Conservation (phyloP, 1,140 invertebrate species). For the Frieseomelitta varia region DNA sequence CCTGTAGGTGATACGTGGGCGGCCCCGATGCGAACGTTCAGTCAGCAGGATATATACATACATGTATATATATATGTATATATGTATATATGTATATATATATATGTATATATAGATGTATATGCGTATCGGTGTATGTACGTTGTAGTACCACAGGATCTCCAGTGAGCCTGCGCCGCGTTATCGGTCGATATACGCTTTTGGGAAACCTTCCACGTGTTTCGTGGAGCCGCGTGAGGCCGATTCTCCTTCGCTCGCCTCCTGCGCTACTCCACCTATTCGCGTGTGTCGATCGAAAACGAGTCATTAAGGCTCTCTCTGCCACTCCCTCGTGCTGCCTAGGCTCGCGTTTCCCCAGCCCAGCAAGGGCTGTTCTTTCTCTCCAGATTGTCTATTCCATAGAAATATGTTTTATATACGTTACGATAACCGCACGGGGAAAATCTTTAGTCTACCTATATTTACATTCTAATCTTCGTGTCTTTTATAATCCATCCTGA, state of each 20-base stretch:
- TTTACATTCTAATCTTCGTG: not conserved
- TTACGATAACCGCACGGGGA: too few relatives aligned
- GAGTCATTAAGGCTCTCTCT: not conserved
- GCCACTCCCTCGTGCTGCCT: not conserved
- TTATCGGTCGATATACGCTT: conserved; percentile 68
- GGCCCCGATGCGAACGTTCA: conserved; percentile 45
- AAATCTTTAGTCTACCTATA: too few relatives aligned
- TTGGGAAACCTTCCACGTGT: conserved; percentile 67
- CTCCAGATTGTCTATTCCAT: too few relatives aligned
- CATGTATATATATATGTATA: too few relatives aligned
- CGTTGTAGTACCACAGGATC: conserved; percentile 6
- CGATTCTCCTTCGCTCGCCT: conserved; percentile 10
- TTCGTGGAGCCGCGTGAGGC: conserved; percentile 30
- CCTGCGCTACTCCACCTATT: conserved; percentile 25
- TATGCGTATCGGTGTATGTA: not conserved
- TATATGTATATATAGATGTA: not conserved
- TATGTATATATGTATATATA: not conserved
- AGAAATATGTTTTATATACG: too few relatives aligned
- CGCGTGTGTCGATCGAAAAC: conserved; percentile 20
- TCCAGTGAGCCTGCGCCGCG: conserved; percentile 59
- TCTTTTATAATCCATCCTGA: too few relatives aligned
- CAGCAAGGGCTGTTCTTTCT: not conserved
- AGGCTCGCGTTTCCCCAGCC: not conserved
- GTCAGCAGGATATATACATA: not conserved
- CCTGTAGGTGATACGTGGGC: conserved; percentile 65